Conservation (phyloP, 2,888 invertebrate genomes). For the Yponomeuta malinellus region DNA sequence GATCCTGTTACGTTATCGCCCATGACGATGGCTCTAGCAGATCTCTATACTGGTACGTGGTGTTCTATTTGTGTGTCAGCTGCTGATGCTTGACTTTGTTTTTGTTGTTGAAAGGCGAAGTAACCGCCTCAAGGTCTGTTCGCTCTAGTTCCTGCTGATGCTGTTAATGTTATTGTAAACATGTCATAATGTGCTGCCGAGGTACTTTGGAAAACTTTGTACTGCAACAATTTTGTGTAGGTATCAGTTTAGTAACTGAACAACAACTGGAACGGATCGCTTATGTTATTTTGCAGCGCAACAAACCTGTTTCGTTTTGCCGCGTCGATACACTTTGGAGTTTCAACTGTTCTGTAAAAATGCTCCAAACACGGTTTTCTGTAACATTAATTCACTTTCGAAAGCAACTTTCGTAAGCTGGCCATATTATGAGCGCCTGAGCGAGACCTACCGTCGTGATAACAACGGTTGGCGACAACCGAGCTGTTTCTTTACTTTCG, state of each 20-base stretch:
- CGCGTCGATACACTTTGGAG: slow-evolving; percentile 25
- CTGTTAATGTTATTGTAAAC: slow-evolving; percentile 12
- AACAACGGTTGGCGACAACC: neutral
- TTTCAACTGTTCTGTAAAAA: slow-evolving; percentile 13
- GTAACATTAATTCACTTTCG: neutral
- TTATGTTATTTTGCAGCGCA: slow-evolving; percentile 38
- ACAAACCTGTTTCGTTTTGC: slow-evolving; percentile 43
- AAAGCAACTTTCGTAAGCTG: slow-evolving; percentile 4
- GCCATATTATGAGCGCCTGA: neutral
- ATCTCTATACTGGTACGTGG: slow-evolving; percentile 67
- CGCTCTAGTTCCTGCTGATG: slow-evolving; percentile 40
- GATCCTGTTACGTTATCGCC: slow-evolving; percentile 33
- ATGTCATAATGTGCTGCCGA: slow-evolving; percentile 13
- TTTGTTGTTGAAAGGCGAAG: slow-evolving; percentile 41
- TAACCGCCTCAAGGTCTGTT: slow-evolving; percentile 46
- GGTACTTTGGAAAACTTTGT: slow-evolving; percentile 12
- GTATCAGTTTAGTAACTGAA: slow-evolving; percentile 6
- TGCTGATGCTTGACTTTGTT: slow-evolving; percentile 36
- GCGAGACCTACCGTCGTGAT: neutral
- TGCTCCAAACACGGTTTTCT: neutral
- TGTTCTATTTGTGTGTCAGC: slow-evolving; percentile 27
- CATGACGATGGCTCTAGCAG: slow-evolving; percentile 64
- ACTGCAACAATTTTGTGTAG: slow-evolving; percentile 3
- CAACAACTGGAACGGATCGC: slow-evolving; percentile 29
- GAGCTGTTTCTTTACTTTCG: neutral